Evolutionary conservation across 2,797 vertebrate genomes (phyloP).

Genomic region (Pygocentrus nattereri): DNA sequence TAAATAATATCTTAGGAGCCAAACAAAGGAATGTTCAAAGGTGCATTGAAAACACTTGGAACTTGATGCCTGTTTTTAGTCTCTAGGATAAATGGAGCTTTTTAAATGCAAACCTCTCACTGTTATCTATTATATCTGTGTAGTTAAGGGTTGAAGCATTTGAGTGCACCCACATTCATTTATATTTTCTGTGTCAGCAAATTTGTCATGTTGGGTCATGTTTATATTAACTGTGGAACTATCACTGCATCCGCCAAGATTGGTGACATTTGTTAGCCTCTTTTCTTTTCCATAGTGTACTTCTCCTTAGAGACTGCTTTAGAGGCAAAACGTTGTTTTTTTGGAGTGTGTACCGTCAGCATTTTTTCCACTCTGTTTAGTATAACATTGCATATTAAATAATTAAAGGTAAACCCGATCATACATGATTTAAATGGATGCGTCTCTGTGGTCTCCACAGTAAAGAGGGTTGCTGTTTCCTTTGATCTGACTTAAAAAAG

Average conservation of each 20-base stretch:
- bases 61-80: not conserved
- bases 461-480: conserved; percentile 9
- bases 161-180: not conserved
- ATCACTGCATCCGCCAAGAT: not conserved
- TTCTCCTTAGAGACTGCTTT: not conserved
- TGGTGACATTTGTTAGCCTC: not conserved
- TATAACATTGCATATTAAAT: conserved; percentile 25
- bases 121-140: not conserved
- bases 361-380: conserved; percentile 43
- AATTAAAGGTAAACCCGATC: conserved; percentile 18
- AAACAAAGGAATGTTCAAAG: not conserved
- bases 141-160: not conserved
- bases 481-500: conserved; percentile 19
- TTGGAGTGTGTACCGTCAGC: conserved; percentile 28
- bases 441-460: not conserved
- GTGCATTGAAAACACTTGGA: not conserved
- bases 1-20: not conserved
- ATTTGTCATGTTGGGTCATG: not conserved
- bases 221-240: not conserved
- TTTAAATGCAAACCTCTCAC: not conserved
- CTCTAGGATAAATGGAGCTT: not conserved
- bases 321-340: not conserved
- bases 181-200: not conserved
- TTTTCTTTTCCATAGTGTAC: not conserved
- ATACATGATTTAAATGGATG: conserved; percentile 46